These are phyloP conservation scores for Xiphydria camelus DNA, from an alignment of 2,888 invertebrate species.

Conservation along the genomic window DNA sequence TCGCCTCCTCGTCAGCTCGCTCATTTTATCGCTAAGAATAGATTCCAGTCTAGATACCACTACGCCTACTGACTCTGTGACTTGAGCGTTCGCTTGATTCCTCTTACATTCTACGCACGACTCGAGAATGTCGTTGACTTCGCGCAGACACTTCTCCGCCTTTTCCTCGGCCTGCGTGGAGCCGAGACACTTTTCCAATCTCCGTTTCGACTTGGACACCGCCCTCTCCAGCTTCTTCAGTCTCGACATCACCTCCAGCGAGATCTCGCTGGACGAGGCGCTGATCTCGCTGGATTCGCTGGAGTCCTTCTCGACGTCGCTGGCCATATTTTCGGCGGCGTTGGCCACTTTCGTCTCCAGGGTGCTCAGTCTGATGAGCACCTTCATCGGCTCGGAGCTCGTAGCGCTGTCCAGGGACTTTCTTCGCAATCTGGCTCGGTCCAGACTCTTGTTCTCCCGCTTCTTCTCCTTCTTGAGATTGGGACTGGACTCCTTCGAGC, in stretches of 20 bases:
- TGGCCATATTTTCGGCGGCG: constrained; percentile 43
- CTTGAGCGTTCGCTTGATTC: constrained; percentile 36
- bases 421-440: constrained; percentile 65
- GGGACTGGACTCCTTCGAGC: constrained; percentile 61
- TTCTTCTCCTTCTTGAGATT: constrained; percentile 60
- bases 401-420: constrained; percentile 80
- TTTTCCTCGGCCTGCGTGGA: constrained; percentile 51
- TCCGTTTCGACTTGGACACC: constrained; percentile 45
- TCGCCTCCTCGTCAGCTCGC: constrained; percentile 70
- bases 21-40: constrained; percentile 70
- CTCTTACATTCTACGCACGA: constrained; percentile 47
- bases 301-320: constrained; percentile 49
- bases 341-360: constrained; percentile 78
- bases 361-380: constrained; percentile 74
- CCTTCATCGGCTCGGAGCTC: constrained; percentile 78
- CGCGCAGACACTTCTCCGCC: constrained; percentile 50
- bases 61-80: constrained; percentile 41
- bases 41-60: constrained; percentile 62
- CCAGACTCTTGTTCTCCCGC: constrained; percentile 36
- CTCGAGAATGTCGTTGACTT: constrained; percentile 50
- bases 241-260: constrained; percentile 42
- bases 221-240: constrained; percentile 45
- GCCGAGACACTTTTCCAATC: constrained; percentile 47
- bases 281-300: constrained; percentile 49
- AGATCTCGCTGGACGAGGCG: constrained; percentile 37